Evolutionary conservation across 64 coral and sea anemone genomes (phyloP), one percentile per base, ranked within the genome.

Genomic region (Pachyseris speciosa): DNA sequence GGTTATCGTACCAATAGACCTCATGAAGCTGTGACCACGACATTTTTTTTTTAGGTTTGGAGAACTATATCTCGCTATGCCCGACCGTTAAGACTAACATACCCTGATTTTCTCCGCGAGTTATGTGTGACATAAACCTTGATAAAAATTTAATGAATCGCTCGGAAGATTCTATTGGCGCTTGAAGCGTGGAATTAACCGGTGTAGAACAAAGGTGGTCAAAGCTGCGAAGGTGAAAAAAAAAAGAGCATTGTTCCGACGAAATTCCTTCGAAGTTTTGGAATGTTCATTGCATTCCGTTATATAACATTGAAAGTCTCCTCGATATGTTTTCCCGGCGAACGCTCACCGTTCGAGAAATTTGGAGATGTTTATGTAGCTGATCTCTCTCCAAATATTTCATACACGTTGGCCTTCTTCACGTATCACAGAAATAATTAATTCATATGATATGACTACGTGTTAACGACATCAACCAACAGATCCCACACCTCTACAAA

Each of bases 1-100:
- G 94, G 45, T 95, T 78, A 37, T 86, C 74, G n/a, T 84, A 85
- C 45, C 84, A 77, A 51, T 95, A 95, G 5, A 95, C 72, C 66
- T 91, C 83, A 19, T 77, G 94, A 60, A 91, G 65, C 63, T 86
- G 83, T 26, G 93, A 72, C 80, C 49, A 91, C 3, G 81, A 95
- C 70, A 74, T 74, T 27, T 74, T 43, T 67, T 28, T 74, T 45
- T 40, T 74, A 74, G 70, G 70, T 74, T 74, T 74, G 37, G 52
- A 74, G 38, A 74, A 74, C 70, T 74, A 74, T 42, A 43, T 74
- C 70, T 44, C 70, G 42, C 38, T 43, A 40, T 74, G 20, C 40
- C 39, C 70, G 70, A 74, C 70, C 70, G 70, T 15, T 74, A 41
- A 44, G 34, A 74, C 39, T 74, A 37, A 43, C 34, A 8, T 22